A percentile compares a stretch with the other conserved stretches of the same genome.
Conservation (phyloP, 2,113 vertebrate species). For the Aix galericulata region DNA sequence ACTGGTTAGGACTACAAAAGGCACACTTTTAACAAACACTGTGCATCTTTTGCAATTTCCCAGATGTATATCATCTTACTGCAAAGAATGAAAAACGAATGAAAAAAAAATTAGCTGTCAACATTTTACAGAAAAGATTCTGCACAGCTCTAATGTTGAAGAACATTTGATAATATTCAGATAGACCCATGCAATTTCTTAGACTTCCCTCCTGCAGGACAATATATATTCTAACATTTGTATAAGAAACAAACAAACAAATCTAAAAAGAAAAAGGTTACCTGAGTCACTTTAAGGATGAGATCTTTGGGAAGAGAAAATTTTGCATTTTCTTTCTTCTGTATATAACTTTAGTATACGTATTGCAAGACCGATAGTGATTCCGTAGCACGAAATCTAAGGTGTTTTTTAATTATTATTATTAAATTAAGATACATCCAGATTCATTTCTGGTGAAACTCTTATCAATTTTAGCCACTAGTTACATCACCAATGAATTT, state of each 20-base stretch:
- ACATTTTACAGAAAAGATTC: not conserved
- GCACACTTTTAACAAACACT: not conserved
- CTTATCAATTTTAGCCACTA: not conserved
- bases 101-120: not conserved
- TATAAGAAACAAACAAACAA: not conserved
- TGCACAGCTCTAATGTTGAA: not conserved
- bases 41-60: not conserved
- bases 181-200: not conserved
- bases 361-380: not conserved
- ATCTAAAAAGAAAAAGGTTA: not conserved
- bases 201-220: not conserved
- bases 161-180: not conserved
- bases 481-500: not conserved
- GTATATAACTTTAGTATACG: not conserved
- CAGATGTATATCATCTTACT: not conserved
- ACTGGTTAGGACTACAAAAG: not conserved
- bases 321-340: slow-evolving; percentile 10
- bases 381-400: not conserved
- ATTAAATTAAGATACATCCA: not conserved
- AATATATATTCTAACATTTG: not conserved
- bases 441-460: not conserved
- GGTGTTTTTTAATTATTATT: not conserved
- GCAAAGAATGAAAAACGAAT: not conserved
- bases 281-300: not conserved
- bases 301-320: not conserved